A percentile compares a stretch with the other conserved stretches of the same genome.
Conservation (phyloP, 2,797 vertebrate species). For the Sebastes taczanowskii region DNA sequence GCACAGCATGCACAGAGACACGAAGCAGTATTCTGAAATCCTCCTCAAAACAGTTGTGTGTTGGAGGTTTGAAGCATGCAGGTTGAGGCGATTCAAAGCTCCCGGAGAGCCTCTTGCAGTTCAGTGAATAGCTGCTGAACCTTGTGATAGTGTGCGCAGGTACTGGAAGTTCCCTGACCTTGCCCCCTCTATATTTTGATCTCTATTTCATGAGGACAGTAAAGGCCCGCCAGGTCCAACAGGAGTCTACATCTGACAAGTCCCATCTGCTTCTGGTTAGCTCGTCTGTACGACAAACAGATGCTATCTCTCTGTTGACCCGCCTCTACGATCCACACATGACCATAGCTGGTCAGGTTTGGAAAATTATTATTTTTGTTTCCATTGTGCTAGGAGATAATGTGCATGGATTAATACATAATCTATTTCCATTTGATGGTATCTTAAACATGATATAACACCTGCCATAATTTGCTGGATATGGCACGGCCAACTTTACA, state of each 20-base stretch:
- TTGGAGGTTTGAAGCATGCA: not conserved
- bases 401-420: constrained; percentile 29
- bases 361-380: constrained; percentile 44
- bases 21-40: constrained; percentile 9
- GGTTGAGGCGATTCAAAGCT: constrained; percentile 9
- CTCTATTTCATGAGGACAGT: constrained; percentile 79
- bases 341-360: constrained; percentile 64
- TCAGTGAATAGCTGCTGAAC: constrained; percentile 26
- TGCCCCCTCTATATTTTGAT: constrained; percentile 73
- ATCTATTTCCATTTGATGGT: constrained; percentile 19
- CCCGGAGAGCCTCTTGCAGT: not conserved
- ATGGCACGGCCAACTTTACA: constrained; percentile 1
- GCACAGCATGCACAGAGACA: not conserved
- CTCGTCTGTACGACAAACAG: constrained; percentile 80
- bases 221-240: constrained; percentile 80
- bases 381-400: constrained; percentile 21
- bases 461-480: constrained; percentile 19
- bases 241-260: constrained; percentile 81
- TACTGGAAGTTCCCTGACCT: constrained; percentile 72
- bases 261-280: constrained; percentile 87
- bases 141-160: constrained; percentile 52
- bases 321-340: constrained; percentile 69
- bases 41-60: constrained; percentile 3
- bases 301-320: constrained; percentile 81
- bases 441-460: constrained; percentile 43